phyloP scores from a whole-genome alignment of 1,140 invertebrate genomes.

The Bombus cullumanus region DNA sequence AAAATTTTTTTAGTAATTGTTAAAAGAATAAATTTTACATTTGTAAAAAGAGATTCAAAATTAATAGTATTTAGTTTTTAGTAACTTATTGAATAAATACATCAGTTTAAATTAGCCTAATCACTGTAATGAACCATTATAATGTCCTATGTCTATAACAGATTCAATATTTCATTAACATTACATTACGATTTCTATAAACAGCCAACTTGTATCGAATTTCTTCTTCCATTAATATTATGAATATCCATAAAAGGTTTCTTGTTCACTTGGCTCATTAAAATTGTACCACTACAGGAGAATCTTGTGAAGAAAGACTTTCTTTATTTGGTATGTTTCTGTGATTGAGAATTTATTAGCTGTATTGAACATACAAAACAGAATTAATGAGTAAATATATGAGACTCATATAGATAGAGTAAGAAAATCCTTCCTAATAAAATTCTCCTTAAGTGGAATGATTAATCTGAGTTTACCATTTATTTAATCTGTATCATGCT shows the following conservation, averaged over 20 bases:
- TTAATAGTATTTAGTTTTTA: conserved; percentile 1
- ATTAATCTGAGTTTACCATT: conserved; percentile 14
- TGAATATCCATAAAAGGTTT: conserved; percentile 17
- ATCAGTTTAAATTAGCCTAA: conserved; percentile 34
- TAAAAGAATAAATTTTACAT: conserved; percentile 31
- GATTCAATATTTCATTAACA: conserved; percentile 49
- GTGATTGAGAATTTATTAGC: background rate
- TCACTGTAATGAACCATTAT: conserved; percentile 43
- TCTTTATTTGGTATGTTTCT: background rate
- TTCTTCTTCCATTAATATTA: background rate
- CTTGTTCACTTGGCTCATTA: conserved; percentile 12
- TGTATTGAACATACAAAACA: background rate
- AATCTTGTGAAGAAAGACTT: background rate
- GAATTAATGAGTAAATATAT: background rate
- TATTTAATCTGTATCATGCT: conserved; percentile 5
- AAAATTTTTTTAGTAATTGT: conserved; percentile 9
- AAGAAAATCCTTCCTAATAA: background rate
- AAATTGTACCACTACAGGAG: conserved; percentile 4
- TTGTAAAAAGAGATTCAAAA: conserved; percentile 40
- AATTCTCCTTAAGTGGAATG: conserved; percentile 11
- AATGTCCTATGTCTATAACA: conserved; percentile 49
- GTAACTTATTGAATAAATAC: conserved; percentile 39
- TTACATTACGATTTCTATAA: conserved; percentile 57
- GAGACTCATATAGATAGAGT: background rate
- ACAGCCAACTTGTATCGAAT: conserved; percentile 61